A percentile compares a stretch with the other conserved stretches of the same genome.
Conservation (phyloP, 1,140 invertebrate genomes). For the Dreissena rostriformis region DNA sequence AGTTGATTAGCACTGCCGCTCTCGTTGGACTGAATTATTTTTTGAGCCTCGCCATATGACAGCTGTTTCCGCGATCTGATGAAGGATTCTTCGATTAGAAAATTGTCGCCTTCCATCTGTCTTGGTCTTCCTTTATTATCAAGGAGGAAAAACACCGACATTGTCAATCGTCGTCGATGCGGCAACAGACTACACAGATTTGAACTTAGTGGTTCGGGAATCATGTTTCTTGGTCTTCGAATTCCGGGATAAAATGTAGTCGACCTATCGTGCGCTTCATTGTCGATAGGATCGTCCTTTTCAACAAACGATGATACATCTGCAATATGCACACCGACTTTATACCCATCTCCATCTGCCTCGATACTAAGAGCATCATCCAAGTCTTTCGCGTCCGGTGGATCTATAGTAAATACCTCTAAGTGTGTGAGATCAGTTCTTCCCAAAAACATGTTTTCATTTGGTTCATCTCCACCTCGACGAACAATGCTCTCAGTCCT, state of each 20-base stretch:
- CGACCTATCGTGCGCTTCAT: constrained; percentile 73
- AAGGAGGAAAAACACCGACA: constrained; percentile 71
- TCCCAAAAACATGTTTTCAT: background rate
- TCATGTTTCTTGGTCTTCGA: constrained; percentile 77
- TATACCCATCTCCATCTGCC: constrained; percentile 45
- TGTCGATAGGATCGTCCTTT: constrained; percentile 68
- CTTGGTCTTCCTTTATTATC: constrained; percentile 39
- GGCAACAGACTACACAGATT: constrained; percentile 80
- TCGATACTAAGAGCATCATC: constrained; percentile 95
- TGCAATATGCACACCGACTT: constrained; percentile 78
- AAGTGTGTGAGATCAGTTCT: constrained; percentile 86
- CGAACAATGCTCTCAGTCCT: background rate
- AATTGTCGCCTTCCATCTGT: constrained; percentile 34
- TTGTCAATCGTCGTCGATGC: constrained; percentile 67
- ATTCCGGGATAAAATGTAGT: constrained; percentile 75
- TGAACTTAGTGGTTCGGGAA: constrained; percentile 78
- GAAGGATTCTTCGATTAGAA: constrained; percentile 53
- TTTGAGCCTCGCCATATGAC: constrained; percentile 67
- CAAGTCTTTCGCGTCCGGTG: constrained; percentile 98
- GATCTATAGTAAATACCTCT: constrained; percentile 94
- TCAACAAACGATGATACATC: constrained; percentile 76
- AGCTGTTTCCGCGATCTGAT: constrained; percentile 64
- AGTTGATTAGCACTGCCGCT: constrained; percentile 1
- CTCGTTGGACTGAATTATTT: constrained; percentile 53
- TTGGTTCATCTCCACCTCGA: constrained; percentile 22